phyloP scores from a whole-genome alignment of 2,113 vertebrate species.

The Pedetes capensis region DNA sequence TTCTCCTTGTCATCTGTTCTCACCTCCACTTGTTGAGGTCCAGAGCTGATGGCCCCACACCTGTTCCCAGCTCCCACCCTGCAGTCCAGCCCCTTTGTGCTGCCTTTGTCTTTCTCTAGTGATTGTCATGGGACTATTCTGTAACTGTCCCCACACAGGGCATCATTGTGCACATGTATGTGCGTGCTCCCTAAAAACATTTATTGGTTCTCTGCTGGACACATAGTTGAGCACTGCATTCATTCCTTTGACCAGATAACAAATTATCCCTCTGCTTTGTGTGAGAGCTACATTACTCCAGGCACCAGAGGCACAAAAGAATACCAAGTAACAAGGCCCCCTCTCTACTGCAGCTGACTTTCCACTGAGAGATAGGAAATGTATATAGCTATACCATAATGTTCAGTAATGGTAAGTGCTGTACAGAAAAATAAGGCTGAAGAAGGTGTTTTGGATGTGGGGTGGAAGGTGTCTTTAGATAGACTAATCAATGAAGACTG shows the following conservation, averaged over 20 bases:
- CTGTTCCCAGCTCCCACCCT: neutral
- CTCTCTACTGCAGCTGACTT: neutral
- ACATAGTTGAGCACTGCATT: neutral
- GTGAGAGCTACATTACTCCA: neutral
- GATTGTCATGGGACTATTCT: neutral
- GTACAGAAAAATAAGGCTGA: neutral
- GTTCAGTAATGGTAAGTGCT: neutral
- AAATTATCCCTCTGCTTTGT: neutral
- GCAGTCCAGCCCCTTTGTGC: neutral
- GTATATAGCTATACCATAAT: neutral
- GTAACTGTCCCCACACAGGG: neutral
- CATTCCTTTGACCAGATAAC: neutral
- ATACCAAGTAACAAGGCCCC: neutral
- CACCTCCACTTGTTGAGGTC: accelerated
- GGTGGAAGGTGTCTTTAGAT: neutral
- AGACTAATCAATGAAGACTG: neutral
- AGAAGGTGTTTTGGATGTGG: neutral
- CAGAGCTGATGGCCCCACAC: neutral
- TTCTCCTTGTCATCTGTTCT: neutral
- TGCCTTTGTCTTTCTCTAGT: neutral
- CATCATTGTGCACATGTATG: neutral
- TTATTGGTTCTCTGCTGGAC: neutral
- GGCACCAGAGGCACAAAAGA: neutral
- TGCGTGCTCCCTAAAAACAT: neutral
- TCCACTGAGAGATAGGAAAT: neutral